phyloP scores from a whole-genome alignment of 2,113 vertebrate species.

The Proterorhinus semilunaris region DNA sequence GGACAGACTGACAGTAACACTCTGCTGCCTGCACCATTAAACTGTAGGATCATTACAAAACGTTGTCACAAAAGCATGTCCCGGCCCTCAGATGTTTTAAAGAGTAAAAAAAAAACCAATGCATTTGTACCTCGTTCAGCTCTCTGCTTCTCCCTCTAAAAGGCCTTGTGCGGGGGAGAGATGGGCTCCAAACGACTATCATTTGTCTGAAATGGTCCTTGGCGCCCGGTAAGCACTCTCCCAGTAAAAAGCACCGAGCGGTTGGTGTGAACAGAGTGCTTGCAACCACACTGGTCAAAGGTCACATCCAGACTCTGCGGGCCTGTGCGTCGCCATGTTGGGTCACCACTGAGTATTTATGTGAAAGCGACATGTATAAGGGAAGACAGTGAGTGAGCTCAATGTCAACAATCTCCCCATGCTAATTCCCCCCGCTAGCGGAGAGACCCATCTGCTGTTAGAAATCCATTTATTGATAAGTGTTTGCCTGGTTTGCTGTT shows the following conservation, averaged over 20 bases:
- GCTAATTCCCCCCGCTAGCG: conserved; percentile 32
- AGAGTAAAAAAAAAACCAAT: neutral
- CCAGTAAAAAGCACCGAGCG: conserved; percentile 19
- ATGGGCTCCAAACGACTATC: conserved; percentile 29
- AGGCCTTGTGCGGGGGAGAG: conserved; percentile 14
- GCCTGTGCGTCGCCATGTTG: conserved; percentile 12
- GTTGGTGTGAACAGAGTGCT: conserved; percentile 9
- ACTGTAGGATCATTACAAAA: neutral
- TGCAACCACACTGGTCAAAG: conserved; percentile 8
- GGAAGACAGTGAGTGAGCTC: neutral
- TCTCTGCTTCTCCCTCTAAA: conserved; percentile 14
- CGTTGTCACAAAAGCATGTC: neutral
- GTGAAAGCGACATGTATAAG: conserved; percentile 18
- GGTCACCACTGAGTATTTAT: conserved; percentile 15
- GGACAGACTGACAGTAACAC: neutral
- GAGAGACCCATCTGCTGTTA: conserved; percentile 54
- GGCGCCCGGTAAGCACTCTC: conserved; percentile 28
- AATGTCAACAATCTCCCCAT: conserved; percentile 19
- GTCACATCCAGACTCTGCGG: conserved; percentile 19
- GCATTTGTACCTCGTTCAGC: neutral
- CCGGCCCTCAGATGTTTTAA: neutral
- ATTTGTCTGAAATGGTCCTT: conserved; percentile 29
- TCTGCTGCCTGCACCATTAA: neutral
- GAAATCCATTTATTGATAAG: conserved; percentile 63
- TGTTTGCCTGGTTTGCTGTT: conserved; percentile 44